Percentiles rank a stretch among this genome's conserved stretches.
These are phyloP conservation scores for Brachyrhaphis roseni DNA, from an alignment of 2,797 vertebrate genomes.

Conservation along the genomic window DNA sequence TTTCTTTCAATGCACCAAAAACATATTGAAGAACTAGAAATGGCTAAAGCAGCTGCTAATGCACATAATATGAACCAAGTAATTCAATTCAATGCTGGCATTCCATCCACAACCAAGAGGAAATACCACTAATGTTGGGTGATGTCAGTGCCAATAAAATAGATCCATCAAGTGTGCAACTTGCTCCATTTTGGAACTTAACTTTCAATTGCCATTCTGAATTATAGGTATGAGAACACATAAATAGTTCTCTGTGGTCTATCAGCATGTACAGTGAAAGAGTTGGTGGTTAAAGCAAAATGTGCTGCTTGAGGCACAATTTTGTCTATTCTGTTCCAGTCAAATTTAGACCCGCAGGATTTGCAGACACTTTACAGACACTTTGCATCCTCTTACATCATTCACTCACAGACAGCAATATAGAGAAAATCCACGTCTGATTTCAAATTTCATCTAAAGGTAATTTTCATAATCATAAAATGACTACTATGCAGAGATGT, in stretches of 20 bases:
- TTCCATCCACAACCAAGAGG: constrained; percentile 41
- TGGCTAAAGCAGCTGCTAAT: constrained; percentile 9
- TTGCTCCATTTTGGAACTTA: constrained; percentile 49
- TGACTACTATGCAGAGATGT: neutral
- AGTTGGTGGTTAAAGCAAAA: constrained; percentile 17
- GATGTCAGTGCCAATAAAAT: constrained; percentile 56
- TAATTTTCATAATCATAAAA: constrained; percentile 25
- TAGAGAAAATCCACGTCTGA: constrained; percentile 21
- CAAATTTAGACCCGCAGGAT: constrained; percentile 9
- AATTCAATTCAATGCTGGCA: constrained; percentile 55
- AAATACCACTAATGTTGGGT: constrained; percentile 62
- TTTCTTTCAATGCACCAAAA: neutral
- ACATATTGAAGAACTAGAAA: neutral
- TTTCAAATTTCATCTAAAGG: constrained; percentile 37
- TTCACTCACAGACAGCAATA: constrained; percentile 15
- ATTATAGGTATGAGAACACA: constrained; percentile 32
- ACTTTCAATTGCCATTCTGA: constrained; percentile 41
- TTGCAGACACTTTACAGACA: constrained; percentile 9
- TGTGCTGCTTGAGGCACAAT: constrained; percentile 33
- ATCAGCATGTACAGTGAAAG: constrained; percentile 22
- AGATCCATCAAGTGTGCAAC: constrained; percentile 25
- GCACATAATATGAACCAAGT: constrained; percentile 40
- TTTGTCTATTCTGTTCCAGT: constrained; percentile 24
- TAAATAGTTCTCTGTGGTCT: constrained; percentile 43
- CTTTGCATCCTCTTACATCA: constrained; percentile 22